These are phyloP conservation scores for Oligia strigilis DNA, from an alignment of 2,888 invertebrate genomes.

Conservation along the genomic window DNA sequence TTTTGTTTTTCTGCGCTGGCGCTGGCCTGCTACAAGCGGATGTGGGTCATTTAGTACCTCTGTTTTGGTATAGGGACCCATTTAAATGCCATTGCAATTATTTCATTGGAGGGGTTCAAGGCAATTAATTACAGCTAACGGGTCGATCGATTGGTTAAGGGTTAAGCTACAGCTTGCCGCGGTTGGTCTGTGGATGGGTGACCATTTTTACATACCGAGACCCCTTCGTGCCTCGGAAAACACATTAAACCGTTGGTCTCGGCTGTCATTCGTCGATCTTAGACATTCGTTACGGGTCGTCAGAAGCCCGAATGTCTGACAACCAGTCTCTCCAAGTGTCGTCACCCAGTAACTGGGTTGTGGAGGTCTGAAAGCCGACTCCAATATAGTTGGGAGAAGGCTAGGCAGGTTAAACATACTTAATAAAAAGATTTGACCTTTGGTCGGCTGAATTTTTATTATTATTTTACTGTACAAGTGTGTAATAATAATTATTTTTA, in stretches of 20 bases:
- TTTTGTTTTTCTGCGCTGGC: constrained; percentile 15
- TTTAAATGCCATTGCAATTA: constrained; percentile 4
- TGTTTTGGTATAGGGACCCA: too few species aligned
- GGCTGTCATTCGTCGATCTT: too few species aligned
- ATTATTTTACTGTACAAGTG: too few species aligned
- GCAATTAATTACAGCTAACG: too few species aligned
- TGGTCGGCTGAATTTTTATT: too few species aligned
- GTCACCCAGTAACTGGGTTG: too few species aligned
- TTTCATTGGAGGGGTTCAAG: not conserved
- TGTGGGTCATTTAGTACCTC: constrained; percentile 16
- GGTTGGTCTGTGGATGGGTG: not conserved
- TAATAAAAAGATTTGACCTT: not conserved
- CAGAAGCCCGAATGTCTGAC: not conserved
- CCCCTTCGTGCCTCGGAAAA: not conserved
- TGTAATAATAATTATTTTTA: too few species aligned
- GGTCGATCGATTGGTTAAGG: too few species aligned
- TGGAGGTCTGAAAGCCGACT: too few species aligned
- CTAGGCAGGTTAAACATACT: too few species aligned
- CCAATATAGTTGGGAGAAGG: too few species aligned
- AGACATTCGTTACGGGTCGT: not conserved
- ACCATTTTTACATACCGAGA: not conserved
- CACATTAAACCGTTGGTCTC: not conserved
- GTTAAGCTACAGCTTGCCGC: too few species aligned
- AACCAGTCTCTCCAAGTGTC: not conserved
- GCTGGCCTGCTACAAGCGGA: not conserved